A percentile compares a stretch with the other conserved stretches of the same genome.
Conservation (phyloP, 2,113 vertebrate species). For the Ciconia stormi region DNA sequence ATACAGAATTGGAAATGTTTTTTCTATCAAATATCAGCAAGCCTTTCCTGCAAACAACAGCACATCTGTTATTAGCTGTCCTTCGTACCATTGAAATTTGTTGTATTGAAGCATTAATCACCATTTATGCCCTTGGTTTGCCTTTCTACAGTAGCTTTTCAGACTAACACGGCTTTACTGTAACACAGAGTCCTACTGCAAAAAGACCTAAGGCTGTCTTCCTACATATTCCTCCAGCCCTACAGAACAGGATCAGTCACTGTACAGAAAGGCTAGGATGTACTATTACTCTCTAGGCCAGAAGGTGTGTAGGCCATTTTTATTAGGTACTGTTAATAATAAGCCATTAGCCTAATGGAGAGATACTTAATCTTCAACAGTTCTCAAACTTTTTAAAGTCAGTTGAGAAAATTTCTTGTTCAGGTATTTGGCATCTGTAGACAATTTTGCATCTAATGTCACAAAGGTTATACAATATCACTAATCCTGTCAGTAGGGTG, state of each 20-base stretch:
- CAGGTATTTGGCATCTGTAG: conserved; percentile 42
- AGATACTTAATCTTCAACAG: conserved; percentile 40
- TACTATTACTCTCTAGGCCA: background rate
- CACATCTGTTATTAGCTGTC: background rate
- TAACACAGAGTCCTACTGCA: background rate
- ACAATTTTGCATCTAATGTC: conserved; percentile 47
- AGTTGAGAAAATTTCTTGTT: conserved; percentile 53
- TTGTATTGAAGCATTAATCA: background rate
- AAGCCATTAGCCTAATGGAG: background rate
- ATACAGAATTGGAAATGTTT: background rate
- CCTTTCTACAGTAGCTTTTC: background rate
- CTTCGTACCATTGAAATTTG: background rate
- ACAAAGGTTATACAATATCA: conserved; percentile 25
- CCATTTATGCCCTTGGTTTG: background rate
- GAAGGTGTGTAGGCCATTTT: background rate
- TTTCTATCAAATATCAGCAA: background rate
- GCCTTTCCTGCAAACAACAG: background rate
- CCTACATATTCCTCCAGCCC: background rate
- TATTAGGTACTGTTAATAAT: conserved; percentile 12
- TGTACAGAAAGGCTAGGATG: background rate
- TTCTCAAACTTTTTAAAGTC: conserved; percentile 45
- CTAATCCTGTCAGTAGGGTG: conserved; percentile 26
- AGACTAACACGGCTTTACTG: background rate
- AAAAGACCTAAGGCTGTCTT: background rate
- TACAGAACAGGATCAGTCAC: background rate